These are phyloP conservation scores for Girardia tigrina DNA, from an alignment of 2,888 invertebrate genomes.

Conservation along the genomic window DNA sequence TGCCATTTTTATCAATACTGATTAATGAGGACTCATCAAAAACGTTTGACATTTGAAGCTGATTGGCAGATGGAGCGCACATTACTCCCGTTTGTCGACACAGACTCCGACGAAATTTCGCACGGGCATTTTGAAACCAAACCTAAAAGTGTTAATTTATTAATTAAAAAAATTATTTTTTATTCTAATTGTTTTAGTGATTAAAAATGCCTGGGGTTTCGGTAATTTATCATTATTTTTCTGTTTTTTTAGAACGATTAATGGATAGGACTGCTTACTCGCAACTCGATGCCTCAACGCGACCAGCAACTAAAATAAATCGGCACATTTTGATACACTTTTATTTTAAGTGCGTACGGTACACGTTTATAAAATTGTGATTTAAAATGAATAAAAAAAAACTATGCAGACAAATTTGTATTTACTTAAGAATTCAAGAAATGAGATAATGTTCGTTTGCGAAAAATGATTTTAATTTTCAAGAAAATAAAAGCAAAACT, in stretches of 20 bases:
- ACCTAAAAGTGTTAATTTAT: constrained; percentile 34
- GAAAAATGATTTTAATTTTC: too few relatives aligned
- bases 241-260: constrained; percentile 1
- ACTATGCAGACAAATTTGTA: too few relatives aligned
- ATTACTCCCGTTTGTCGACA: constrained; percentile 20
- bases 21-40: not conserved
- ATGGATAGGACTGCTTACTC: not conserved
- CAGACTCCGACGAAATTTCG: constrained; percentile 36
- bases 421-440: too few relatives aligned
- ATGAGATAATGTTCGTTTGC: too few relatives aligned
- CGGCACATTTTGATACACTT: not conserved
- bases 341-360: not conserved
- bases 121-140: constrained; percentile 38
- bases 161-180: too few relatives aligned
- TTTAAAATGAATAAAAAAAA: too few relatives aligned
- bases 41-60: not conserved
- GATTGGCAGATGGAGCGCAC: constrained; percentile 15
- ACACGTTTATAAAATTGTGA: too few relatives aligned
- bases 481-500: too few relatives aligned
- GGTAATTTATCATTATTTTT: constrained; percentile 14
- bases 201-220: constrained; percentile 10
- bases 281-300: not conserved
- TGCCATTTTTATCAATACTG: constrained; percentile 18
- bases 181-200: not conserved
- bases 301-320: not conserved